phyloP scores from a whole-genome alignment of 2,113 vertebrate species.

The Irena cyanogastra region DNA sequence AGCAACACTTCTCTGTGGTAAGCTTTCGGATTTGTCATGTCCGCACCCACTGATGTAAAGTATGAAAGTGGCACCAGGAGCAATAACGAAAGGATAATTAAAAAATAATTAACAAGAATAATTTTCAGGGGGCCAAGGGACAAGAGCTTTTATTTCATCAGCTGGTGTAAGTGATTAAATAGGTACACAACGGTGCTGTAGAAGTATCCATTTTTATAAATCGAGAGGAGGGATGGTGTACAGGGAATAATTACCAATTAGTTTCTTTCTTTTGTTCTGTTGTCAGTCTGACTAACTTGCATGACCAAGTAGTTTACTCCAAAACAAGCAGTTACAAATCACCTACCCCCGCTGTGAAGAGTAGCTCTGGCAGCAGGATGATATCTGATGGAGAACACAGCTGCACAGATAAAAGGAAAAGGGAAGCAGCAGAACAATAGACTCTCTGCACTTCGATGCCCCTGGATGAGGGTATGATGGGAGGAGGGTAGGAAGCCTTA shows the following conservation, averaged over 20 bases:
- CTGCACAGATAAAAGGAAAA: constrained; percentile 6
- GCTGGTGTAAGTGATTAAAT: constrained; percentile 54
- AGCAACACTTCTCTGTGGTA: background rate
- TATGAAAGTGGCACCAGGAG: constrained; percentile 43
- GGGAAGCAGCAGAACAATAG: background rate
- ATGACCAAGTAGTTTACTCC: background rate
- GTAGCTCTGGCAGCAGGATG: background rate
- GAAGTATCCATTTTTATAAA: background rate
- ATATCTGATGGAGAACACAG: constrained; percentile 19
- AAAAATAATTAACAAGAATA: constrained; percentile 76
- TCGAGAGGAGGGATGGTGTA: background rate
- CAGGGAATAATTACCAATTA: constrained; percentile 30
- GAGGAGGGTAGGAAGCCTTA: background rate
- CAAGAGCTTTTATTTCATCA: constrained; percentile 59
- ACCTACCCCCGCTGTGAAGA: background rate
- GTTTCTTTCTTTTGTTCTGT: constrained; percentile 27
- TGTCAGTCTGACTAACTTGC: constrained; percentile 17
- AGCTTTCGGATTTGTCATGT: background rate
- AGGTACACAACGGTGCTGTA: background rate
- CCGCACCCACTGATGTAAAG: constrained; percentile 50
- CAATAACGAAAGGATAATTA: constrained; percentile 67
- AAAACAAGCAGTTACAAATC: constrained; percentile 34
- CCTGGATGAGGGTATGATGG: background rate
- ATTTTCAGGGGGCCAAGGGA: constrained; percentile 67
- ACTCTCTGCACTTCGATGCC: background rate